These are phyloP conservation scores for Otus scops DNA, from an alignment of 2,797 vertebrate genomes.

Conservation along the genomic window DNA sequence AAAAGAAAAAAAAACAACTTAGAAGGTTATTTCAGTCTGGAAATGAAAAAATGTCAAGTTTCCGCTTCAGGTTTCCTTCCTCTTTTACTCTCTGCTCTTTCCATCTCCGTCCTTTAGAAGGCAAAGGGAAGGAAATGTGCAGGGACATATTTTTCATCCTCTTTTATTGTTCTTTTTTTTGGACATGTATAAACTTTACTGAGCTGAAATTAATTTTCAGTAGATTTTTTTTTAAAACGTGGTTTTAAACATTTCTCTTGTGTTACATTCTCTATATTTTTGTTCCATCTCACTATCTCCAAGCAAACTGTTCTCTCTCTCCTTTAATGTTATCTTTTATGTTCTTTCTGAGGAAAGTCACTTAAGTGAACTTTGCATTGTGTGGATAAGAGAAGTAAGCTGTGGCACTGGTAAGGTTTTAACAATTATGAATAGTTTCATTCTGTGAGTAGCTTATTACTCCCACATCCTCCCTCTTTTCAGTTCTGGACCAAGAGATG, in stretches of 20 bases:
- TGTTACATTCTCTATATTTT: background rate
- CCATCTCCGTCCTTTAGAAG: background rate
- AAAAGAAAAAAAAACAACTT: background rate
- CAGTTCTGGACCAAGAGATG: slow-evolving; percentile 37
- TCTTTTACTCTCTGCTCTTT: background rate
- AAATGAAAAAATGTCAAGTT: background rate
- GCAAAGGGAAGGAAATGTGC: background rate
- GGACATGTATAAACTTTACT: background rate
- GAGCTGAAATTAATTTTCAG: background rate
- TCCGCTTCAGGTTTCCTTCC: slow-evolving; percentile 17
- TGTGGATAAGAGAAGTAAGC: slow-evolving; percentile 64
- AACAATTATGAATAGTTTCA: slow-evolving; percentile 67
- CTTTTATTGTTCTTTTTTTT: background rate
- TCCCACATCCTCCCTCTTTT: slow-evolving; percentile 43
- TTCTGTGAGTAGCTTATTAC: slow-evolving; percentile 53
- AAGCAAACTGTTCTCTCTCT: background rate
- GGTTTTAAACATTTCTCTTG: background rate
- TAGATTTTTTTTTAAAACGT: background rate
- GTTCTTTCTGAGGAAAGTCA: slow-evolving; percentile 14
- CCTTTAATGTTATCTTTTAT: background rate
- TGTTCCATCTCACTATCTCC: background rate
- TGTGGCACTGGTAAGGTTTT: slow-evolving; percentile 38
- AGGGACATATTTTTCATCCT: background rate
- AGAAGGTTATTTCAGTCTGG: background rate
- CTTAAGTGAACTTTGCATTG: slow-evolving; percentile 29